Conservation (phyloP, 2,888 invertebrate species). For the Lasioglossum calceatum region DNA sequence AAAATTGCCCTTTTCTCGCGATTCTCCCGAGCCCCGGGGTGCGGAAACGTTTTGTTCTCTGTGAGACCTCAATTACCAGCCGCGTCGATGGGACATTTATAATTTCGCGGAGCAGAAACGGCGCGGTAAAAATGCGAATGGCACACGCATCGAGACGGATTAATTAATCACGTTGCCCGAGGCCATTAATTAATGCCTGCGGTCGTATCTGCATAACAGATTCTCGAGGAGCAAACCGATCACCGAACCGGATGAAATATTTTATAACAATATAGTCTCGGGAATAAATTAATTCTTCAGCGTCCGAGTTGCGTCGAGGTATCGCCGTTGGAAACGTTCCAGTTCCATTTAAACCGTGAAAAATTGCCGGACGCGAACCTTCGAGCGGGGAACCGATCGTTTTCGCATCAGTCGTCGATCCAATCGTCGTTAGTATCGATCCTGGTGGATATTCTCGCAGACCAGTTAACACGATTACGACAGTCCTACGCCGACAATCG, state of each 20-base stretch:
- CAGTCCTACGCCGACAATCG: constrained; percentile 9
- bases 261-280: neutral
- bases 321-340: constrained; percentile 5
- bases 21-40: neutral
- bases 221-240: neutral
- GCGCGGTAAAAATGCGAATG: constrained; percentile 26
- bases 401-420: constrained; percentile 24
- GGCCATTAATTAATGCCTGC: neutral
- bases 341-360: constrained; percentile 7
- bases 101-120: neutral
- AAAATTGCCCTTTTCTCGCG: neutral
- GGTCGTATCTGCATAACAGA: neutral
- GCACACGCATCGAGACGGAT: neutral
- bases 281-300: neutral
- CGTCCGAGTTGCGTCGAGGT: neutral
- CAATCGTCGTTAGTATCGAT: constrained; percentile 33
- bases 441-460: neutral
- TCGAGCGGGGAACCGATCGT: neutral
- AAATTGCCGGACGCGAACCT: constrained; percentile 10
- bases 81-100: neutral
- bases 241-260: neutral
- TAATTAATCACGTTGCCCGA: constrained; percentile 19
- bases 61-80: neutral
- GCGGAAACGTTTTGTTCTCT: neutral
- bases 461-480: constrained; percentile 16